These are phyloP conservation scores for Cliona cf. orientalis DNA, from an alignment of 37 sponge, comb jelly and placozoan genomes.

Conservation along the genomic window DNA sequence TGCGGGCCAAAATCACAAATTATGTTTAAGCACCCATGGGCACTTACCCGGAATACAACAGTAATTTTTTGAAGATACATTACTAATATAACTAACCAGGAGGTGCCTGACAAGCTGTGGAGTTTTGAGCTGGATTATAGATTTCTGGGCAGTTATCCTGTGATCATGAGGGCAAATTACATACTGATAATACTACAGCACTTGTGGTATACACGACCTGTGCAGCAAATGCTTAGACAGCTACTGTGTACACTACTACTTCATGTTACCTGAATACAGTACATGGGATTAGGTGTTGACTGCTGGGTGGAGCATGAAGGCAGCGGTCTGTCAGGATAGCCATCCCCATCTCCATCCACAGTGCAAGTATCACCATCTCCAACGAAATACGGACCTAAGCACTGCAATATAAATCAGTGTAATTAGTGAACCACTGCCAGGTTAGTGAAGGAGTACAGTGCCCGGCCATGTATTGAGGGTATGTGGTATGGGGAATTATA, in stretches of 20 bases:
- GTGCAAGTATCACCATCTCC: conserved; percentile 66
- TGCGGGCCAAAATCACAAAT: too few species aligned
- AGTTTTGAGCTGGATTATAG: conserved; percentile 27
- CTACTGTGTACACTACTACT: not conserved
- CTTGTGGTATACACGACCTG: too few species aligned
- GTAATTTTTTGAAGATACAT: too few species aligned
- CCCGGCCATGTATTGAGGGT: too few species aligned
- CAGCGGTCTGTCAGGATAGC: conserved; percentile 43
- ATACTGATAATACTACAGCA: not conserved
- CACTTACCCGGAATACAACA: too few species aligned
- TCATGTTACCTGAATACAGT: not conserved
- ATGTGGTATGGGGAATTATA: too few species aligned
- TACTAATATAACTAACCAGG: not conserved
- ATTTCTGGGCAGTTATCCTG: conserved; percentile 56
- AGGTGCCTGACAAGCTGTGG: conserved; percentile 15
- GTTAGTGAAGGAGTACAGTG: too few species aligned
- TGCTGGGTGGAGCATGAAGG: not conserved
- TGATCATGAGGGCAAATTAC: not conserved
- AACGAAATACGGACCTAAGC: conserved; percentile 41
- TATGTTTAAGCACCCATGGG: too few species aligned
- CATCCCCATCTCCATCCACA: conserved; percentile 49
- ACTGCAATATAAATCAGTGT: conserved; percentile 35
- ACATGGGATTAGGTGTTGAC: not conserved
- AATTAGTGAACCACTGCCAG: too few species aligned
- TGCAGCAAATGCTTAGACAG: too few species aligned